Evolutionary conservation across 2,888 invertebrate species (phyloP).

Genomic region (Phalangium opilio): DNA sequence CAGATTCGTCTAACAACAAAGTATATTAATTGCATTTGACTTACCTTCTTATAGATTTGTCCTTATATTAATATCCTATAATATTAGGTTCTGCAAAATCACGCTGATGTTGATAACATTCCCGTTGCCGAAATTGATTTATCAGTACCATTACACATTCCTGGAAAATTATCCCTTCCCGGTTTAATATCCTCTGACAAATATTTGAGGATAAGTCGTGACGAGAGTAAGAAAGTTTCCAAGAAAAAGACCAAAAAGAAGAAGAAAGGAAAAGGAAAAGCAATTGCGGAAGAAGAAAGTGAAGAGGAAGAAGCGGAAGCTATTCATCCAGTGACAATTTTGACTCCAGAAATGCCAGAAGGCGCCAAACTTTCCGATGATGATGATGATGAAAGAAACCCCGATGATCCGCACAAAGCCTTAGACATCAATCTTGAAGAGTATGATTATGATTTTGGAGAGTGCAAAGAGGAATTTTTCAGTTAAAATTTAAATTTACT

Average conservation of each 20-base stretch:
- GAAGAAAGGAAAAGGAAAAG: conserved; percentile 29
- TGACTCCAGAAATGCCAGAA: conserved; percentile 54
- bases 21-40: not conserved
- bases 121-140: conserved; percentile 63
- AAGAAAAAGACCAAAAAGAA: conserved; percentile 24
- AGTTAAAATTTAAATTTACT: conserved; percentile 4
- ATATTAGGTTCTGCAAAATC: conserved; percentile 1
- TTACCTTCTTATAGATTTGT: not conserved
- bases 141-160: conserved; percentile 66
- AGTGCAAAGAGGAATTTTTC: not conserved
- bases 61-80: not conserved
- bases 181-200: conserved; percentile 31
- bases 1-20: conserved; percentile 26
- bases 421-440: conserved; percentile 88
- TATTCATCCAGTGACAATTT: conserved; percentile 53
- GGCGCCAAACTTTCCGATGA: conserved; percentile 29
- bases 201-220: conserved; percentile 28
- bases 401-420: conserved; percentile 82
- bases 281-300: conserved; percentile 46
- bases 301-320: conserved; percentile 23
- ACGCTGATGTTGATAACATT: conserved; percentile 24
- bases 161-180: conserved; percentile 27
- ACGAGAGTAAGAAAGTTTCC: conserved; percentile 21
- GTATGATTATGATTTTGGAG: conserved; percentile 36
- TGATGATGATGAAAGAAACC: conserved; percentile 13